Conservation (phyloP, 2,888 invertebrate genomes). For the Cheilosia impressa region DNA sequence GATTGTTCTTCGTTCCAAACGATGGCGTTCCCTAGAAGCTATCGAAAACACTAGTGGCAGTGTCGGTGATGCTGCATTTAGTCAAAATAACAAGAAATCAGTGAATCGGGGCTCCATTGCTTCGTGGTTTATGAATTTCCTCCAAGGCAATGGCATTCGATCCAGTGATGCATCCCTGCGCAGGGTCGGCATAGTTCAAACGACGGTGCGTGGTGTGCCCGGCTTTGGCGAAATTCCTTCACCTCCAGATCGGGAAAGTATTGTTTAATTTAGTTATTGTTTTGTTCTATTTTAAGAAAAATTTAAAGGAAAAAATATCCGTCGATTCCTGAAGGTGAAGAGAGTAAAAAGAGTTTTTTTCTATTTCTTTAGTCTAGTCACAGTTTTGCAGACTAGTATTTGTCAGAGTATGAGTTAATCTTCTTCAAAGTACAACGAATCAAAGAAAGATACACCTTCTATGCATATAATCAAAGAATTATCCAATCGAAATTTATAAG, state of each 20-base stretch:
- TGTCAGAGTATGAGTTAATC: constrained; percentile 47
- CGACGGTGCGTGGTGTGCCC: constrained; percentile 80
- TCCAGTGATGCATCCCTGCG: constrained; percentile 84
- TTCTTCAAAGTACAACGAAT: constrained; percentile 66
- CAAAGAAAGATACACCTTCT: constrained; percentile 45
- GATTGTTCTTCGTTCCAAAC: constrained; percentile 86
- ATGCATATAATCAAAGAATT: constrained; percentile 58
- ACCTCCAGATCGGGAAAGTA: constrained; percentile 83
- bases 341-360: constrained; percentile 14
- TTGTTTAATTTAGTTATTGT: constrained; percentile 79
- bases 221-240: constrained; percentile 82
- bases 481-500: constrained; percentile 73
- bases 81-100: constrained; percentile 84
- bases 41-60: constrained; percentile 84
- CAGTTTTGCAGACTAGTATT: constrained; percentile 66
- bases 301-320: background rate
- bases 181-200: constrained; percentile 81
- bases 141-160: constrained; percentile 89
- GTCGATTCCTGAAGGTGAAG: constrained; percentile 52
- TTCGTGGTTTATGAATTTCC: constrained; percentile 90
- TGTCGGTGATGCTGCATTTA: constrained; percentile 80
- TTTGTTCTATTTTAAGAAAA: constrained; percentile 46
- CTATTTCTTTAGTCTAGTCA: constrained; percentile 64
- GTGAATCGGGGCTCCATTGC: constrained; percentile 87
- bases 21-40: constrained; percentile 92